Conservation (phyloP, 2,888 invertebrate genomes). For the Ametastegia equiseti region DNA sequence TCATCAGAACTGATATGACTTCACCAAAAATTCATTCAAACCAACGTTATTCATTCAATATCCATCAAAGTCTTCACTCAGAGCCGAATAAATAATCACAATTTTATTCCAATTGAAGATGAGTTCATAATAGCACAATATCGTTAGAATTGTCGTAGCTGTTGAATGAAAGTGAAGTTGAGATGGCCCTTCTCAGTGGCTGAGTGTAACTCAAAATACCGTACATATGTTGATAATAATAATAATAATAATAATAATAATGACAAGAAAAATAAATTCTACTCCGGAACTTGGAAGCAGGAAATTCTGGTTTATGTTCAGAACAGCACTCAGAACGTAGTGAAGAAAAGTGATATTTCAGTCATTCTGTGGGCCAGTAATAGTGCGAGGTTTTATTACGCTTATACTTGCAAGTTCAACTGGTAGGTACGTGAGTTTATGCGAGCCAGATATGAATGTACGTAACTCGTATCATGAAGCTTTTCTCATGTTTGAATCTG, state of each 20-base stretch:
- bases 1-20: not conserved
- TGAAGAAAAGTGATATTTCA: conserved; percentile 44
- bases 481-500: conserved; percentile 31
- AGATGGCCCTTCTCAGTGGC: not conserved
- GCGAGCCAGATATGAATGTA: conserved; percentile 26
- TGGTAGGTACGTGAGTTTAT: conserved; percentile 36
- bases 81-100: too few species aligned
- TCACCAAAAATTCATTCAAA: not conserved
- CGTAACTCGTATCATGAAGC: conserved; percentile 35
- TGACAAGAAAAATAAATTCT: too few species aligned
- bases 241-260: not conserved
- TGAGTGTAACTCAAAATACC: too few species aligned
- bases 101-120: too few species aligned
- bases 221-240: not conserved
- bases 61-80: not conserved
- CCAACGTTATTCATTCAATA: not conserved
- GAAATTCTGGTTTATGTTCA: conserved; percentile 20
- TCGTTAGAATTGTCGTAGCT: too few species aligned
- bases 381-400: conserved; percentile 40
- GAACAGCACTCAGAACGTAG: not conserved
- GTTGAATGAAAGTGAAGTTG: not conserved
- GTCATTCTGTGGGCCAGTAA: conserved; percentile 32
- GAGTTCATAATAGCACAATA: too few species aligned
- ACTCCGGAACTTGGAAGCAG: not conserved
- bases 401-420: conserved; percentile 26